These are phyloP conservation scores for Uloborus plumipes DNA, from an alignment of 2,888 invertebrate genomes.

Conservation along the genomic window DNA sequence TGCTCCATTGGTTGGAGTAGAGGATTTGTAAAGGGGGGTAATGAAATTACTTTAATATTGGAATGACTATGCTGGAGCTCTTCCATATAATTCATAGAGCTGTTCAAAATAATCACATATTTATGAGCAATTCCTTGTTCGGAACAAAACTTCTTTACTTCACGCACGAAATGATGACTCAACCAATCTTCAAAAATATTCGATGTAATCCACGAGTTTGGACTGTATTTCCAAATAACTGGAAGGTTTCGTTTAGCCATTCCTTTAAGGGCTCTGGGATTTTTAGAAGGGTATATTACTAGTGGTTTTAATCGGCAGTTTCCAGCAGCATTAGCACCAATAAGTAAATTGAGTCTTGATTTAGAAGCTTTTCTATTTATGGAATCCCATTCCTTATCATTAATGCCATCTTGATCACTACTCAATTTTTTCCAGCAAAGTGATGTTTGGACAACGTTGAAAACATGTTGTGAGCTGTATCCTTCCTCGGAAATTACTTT, in stretches of 20 bases:
- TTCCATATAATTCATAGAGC: conserved; percentile 13
- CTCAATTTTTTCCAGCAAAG: conserved; percentile 55
- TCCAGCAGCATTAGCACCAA: conserved; percentile 39
- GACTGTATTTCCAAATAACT: conserved; percentile 44
- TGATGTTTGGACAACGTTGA: conserved; percentile 54
- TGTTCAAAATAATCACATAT: conserved; percentile 28
- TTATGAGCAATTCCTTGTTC: conserved; percentile 16
- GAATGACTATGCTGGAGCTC: not conserved
- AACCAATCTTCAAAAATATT: conserved; percentile 19
- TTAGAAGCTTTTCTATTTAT: conserved; percentile 26
- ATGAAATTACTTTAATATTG: not conserved
- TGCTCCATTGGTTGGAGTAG: no score
- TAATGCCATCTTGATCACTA: conserved; percentile 1
- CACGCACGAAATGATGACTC: conserved; percentile 13
- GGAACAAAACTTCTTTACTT: conserved; percentile 4
- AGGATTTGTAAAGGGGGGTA: conserved; percentile 1
- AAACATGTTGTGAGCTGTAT: conserved; percentile 34
- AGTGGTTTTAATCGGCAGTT: conserved; percentile 49
- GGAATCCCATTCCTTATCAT: conserved; percentile 31
- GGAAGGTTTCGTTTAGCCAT: conserved; percentile 20
- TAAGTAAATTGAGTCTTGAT: conserved; percentile 33
- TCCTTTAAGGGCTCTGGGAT: conserved; percentile 28
- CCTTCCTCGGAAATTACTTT: conserved; percentile 23
- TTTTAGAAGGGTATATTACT: conserved; percentile 39
- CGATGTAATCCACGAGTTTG: conserved; percentile 10